Base-by-base conservation (phyloP, 1,140 invertebrate genomes). In the Drosophila ercepeae region DNA sequence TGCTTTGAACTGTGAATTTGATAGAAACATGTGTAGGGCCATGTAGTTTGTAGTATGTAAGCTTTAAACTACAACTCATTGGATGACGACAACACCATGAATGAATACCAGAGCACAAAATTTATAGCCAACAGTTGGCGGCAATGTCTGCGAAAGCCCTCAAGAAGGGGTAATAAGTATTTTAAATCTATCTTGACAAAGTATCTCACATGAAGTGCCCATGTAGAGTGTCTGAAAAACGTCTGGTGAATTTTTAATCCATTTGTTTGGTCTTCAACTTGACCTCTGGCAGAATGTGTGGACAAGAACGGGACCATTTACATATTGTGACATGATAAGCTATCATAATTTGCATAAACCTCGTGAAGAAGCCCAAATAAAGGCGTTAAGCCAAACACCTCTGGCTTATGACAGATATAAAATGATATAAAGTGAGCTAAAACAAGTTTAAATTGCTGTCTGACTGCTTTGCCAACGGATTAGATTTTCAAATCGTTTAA, bases 281-380 rank as follows among this genome's bases (percentile, higher is more conserved):
- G 69, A 74, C 70, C 64, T 67, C 60, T 50, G 27, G 57, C 23
- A 46, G 39, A 53, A n/a, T 46, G 36, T 53, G 19, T 44, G 25
- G 16, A 39, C 41, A 46, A 46, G 13, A 23, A 41, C 9, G 34
- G 29, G 49, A 45, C 34, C 73, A 64, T 73, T 61, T 70, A 45
- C 52, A 72, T 83, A 78, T 67, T 65, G 58, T 27, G 44, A 14
- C 51, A 32, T 58, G 70, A 83, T 83, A 78, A 78, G 74, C 36
- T 60, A 83, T 69, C 73, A 60, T 21, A 44, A 69, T 82, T 82
- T 65, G 75, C 78, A 84, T 71, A 78, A 65, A 54, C 41, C 78
- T 51, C 29, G 29, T 34, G 51, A 81, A 63, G 55, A 59, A 49
- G 69, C 36, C 32, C 34, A 52, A 42, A 68, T 53, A 11, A 25